Evolutionary conservation across 1,140 invertebrate species (phyloP), one percentile per base, ranked within the genome.

Genomic region (Drosophila subobscura): DNA sequence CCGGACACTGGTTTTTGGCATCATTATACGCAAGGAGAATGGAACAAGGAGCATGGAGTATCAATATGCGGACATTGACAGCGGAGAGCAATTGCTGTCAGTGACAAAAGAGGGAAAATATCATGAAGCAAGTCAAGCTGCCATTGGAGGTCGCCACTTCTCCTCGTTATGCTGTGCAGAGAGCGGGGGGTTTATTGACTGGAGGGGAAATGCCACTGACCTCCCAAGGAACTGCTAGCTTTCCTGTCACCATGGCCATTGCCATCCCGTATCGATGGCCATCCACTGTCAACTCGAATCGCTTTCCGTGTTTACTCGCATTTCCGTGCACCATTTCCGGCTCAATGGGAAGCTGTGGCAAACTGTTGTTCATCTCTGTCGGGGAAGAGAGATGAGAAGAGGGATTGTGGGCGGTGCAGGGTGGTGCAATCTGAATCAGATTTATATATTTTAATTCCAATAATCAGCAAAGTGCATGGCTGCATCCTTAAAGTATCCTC

Each of bases 81-180:
- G 49, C 37, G 52, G 47, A 41, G 46, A 57, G 58, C 79, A 83
- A 81, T 74, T 70, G 78, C 65, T 77, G 79, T 70, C 77, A 80
- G 52, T 64, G 72, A 61, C 54, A 59, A 65, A 72, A 12, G 33
- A 37, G 27, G 50, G 37, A 37, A 51, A 58, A 64, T 64, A 71
- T 63, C 72, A 86, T 74, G 60, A 66, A 67, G 79, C 60, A 66
- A 85, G 75, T 67, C 56, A 59, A 73, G 58, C 27, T 56, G 25
- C 50, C 76, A 54, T 45, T 42, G 52, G 55, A 40, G 12, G 23
- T 53, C 56, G 41, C 56, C 22, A 29, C 37, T 41, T 61, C 40
- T 42, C 10, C 41, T 44, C 58, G 44, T 41, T 61, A 46, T 61
- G 5, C 50, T 3, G 12, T 25, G 12, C 4, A 0, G 10, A 4